Evolutionary conservation across 1,140 invertebrate genomes (phyloP).

Genomic region (Anagrus nilaparvatae): DNA sequence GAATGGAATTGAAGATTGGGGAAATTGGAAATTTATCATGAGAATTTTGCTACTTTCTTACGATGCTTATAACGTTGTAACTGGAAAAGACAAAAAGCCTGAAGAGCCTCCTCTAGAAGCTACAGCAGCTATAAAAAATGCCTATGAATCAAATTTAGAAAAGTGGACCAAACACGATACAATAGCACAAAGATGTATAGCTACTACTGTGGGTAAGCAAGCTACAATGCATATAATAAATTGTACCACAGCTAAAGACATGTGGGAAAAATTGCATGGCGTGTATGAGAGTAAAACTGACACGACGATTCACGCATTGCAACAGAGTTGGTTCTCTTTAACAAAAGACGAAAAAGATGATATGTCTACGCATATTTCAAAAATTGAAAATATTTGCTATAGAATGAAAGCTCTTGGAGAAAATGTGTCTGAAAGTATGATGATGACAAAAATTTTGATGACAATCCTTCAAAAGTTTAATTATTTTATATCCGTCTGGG

Average conservation of each 20-base stretch:
- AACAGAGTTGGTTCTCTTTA: slow-evolving; percentile 19
- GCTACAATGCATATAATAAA: slow-evolving; percentile 26
- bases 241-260: slow-evolving; percentile 24
- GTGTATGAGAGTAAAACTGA: slow-evolving; percentile 32
- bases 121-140: no score
- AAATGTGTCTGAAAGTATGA: slow-evolving; percentile 19
- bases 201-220: slow-evolving; percentile 18
- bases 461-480: slow-evolving; percentile 19
- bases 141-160: slow-evolving; percentile 1
- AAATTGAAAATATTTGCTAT: slow-evolving; percentile 19
- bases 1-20: no score
- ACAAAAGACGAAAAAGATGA: slow-evolving; percentile 14
- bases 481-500: slow-evolving; percentile 21
- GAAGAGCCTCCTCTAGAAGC: no score
- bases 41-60: no score
- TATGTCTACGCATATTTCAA: no score
- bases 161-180: slow-evolving; percentile 16
- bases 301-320: no score
- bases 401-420: slow-evolving; percentile 19
- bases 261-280: slow-evolving; percentile 27
- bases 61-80: no score
- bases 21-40: no score
- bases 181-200: slow-evolving; percentile 20
- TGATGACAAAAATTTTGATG: slow-evolving; percentile 27
- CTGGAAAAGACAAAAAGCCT: no score